Conservation (phyloP, 1,140 invertebrate genomes). For the Pectinophora gossypiella region DNA sequence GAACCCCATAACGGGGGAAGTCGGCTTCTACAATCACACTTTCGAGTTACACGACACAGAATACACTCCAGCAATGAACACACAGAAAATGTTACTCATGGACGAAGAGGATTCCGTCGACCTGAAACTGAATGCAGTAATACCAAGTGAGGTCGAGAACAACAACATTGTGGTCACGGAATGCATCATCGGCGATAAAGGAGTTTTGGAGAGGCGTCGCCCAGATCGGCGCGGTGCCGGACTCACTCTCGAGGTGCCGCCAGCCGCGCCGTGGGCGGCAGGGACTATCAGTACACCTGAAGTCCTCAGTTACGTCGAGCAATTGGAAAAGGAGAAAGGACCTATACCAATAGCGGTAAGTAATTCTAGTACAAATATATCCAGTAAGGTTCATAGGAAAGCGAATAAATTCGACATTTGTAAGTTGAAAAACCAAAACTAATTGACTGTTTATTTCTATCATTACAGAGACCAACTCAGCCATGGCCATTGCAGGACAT, state of each 20-base stretch:
- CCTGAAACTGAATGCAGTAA: conserved; percentile 47
- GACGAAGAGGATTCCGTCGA: conserved; percentile 57
- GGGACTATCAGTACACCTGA: conserved; percentile 62
- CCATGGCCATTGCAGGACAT: conserved; percentile 22
- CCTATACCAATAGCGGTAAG: too few species aligned
- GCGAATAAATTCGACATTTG: too few species aligned
- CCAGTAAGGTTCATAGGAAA: too few species aligned
- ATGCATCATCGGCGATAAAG: conserved; percentile 39
- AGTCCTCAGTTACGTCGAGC: conserved; percentile 57
- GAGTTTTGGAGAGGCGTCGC: too few species aligned
- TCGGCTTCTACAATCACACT: conserved; percentile 13
- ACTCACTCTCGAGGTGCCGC: too few species aligned
- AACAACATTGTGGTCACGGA: conserved; percentile 45
- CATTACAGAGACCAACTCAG: conserved; percentile 31
- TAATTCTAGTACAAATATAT: too few species aligned
- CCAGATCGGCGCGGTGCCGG: too few species aligned
- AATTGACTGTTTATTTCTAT: conserved; percentile 18
- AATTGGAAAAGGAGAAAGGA: conserved; percentile 56
- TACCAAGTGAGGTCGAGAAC: conserved; percentile 48
- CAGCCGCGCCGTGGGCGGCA: conserved; percentile 19
- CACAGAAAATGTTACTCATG: conserved; percentile 51
- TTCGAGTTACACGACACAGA: conserved; percentile 32
- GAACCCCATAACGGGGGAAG: conserved; percentile 27
- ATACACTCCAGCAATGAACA: conserved; percentile 39
- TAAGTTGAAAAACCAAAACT: too few species aligned